Evolutionary conservation across 2,113 vertebrate genomes (phyloP).

Genomic region (Odontesthes bonariensis): DNA sequence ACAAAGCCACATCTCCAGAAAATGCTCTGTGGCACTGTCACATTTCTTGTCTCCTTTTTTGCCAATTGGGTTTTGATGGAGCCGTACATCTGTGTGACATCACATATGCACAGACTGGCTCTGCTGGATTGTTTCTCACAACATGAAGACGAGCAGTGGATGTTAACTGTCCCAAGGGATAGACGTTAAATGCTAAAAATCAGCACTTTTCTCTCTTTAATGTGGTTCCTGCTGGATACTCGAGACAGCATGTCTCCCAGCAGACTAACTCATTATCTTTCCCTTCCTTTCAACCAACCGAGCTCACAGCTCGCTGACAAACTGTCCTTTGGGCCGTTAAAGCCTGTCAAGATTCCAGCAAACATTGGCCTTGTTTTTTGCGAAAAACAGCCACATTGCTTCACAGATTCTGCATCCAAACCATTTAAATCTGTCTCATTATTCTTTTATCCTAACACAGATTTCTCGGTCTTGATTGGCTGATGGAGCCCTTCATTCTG

Average conservation of each 20-base stretch:
- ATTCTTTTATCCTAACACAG: not conserved
- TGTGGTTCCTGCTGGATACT: constrained; percentile 35
- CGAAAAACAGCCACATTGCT: constrained; percentile 1
- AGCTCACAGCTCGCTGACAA: constrained; percentile 46
- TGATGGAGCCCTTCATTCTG: constrained; percentile 26
- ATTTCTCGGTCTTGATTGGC: constrained; percentile 11
- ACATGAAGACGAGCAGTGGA: constrained; percentile 6
- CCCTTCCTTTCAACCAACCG: constrained; percentile 11
- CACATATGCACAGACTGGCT: constrained; percentile 19
- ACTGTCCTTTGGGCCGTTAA: constrained; percentile 46
- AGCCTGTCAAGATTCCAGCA: constrained; percentile 27
- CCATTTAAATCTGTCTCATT: not conserved
- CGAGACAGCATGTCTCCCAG: constrained; percentile 40
- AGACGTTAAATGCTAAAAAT: constrained; percentile 32
- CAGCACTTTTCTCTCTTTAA: constrained; percentile 11
- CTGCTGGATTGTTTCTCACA: constrained; percentile 27
- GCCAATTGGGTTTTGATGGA: constrained; percentile 32
- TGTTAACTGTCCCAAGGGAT: constrained; percentile 20
- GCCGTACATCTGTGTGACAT: constrained; percentile 29
- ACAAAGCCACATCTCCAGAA: constrained; percentile 39
- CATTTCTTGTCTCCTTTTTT: constrained; percentile 27
- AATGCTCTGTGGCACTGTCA: constrained; percentile 46
- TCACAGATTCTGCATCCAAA: constrained; percentile 15
- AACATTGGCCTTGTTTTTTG: constrained; percentile 1
- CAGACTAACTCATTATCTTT: constrained; percentile 58